Evolutionary conservation across 1,140 invertebrate species (phyloP).

Genomic region (Psilanteris sp.): DNA sequence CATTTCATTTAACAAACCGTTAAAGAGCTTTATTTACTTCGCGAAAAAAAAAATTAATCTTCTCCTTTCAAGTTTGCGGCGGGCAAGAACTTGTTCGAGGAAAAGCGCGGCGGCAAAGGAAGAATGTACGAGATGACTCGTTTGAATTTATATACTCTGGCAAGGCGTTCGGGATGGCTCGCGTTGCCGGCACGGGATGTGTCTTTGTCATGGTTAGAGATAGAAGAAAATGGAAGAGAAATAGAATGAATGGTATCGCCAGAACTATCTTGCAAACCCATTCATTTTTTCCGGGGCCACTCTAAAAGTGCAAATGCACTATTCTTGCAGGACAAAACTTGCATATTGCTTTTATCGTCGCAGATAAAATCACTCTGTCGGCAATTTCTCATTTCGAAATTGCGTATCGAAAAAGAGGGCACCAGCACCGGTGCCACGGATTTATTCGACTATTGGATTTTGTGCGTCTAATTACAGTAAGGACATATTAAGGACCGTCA

Average conservation of each 20-base stretch:
- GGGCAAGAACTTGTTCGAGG: slow-evolving; percentile 52
- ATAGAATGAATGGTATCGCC: slow-evolving; percentile 64
- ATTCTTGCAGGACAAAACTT: slow-evolving; percentile 55
- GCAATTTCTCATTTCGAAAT: slow-evolving; percentile 48
- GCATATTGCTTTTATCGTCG: slow-evolving; percentile 55
- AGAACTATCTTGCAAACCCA: slow-evolving; percentile 57
- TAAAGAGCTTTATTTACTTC: slow-evolving; percentile 59
- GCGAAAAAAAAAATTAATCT: slow-evolving; percentile 62
- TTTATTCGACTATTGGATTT: slow-evolving; percentile 5
- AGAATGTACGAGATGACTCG: slow-evolving; percentile 61
- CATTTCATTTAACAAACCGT: slow-evolving; percentile 51
- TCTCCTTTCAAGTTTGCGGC: slow-evolving; percentile 53
- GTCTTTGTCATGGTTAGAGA: slow-evolving; percentile 62
- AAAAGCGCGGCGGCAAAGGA: slow-evolving; percentile 41
- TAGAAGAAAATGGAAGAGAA: slow-evolving; percentile 60
- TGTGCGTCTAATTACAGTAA: too few relatives aligned
- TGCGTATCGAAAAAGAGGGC: slow-evolving; percentile 20
- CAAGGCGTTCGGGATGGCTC: slow-evolving; percentile 53
- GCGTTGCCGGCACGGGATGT: slow-evolving; percentile 40
- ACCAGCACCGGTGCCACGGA: background rate
- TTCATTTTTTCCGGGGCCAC: slow-evolving; percentile 53
- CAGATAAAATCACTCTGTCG: slow-evolving; percentile 46
- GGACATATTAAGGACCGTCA: too few relatives aligned
- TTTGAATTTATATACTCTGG: slow-evolving; percentile 65
- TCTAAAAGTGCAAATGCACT: slow-evolving; percentile 57